These are phyloP conservation scores for Perccottus glenii DNA, from an alignment of 2,113 vertebrate species.

Conservation along the genomic window DNA sequence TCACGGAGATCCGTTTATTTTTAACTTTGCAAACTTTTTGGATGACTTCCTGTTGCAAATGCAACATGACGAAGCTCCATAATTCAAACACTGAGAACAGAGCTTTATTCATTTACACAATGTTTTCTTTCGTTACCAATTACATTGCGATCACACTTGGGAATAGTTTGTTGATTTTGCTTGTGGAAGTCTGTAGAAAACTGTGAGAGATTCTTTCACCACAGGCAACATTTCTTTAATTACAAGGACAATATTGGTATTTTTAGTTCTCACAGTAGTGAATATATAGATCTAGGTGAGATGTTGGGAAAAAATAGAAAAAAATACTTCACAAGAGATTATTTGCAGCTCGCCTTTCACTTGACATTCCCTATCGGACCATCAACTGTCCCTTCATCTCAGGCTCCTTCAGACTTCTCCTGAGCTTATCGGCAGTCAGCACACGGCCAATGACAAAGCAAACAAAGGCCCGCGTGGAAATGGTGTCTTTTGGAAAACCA, in stretches of 20 bases:
- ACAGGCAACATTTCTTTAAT: background rate
- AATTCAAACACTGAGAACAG: conserved; percentile 3
- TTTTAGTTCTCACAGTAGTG: background rate
- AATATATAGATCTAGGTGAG: background rate
- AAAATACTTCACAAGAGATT: background rate
- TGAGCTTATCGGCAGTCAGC: conserved; percentile 31
- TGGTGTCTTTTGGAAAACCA: background rate
- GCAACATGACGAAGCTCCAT: background rate
- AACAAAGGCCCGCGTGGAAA: conserved; percentile 37
- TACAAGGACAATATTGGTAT: background rate
- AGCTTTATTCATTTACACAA: conserved; percentile 15
- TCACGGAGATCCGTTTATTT: conserved; percentile 2
- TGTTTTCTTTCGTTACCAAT: conserved; percentile 2
- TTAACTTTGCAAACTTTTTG: background rate
- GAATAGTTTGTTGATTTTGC: conserved; percentile 28
- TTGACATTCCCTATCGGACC: conserved; percentile 21
- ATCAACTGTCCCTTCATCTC: conserved; percentile 14
- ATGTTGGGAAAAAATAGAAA: background rate
- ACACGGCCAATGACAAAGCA: conserved; percentile 5
- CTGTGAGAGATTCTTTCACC: conserved; percentile 3
- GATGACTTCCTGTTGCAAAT: background rate
- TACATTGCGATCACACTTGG: background rate
- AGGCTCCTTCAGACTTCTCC: conserved; percentile 2
- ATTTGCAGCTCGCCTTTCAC: background rate
- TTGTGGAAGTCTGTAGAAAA: background rate